Evolutionary conservation across 2,797 vertebrate species (phyloP).

Genomic region (Pristis pectinata): DNA sequence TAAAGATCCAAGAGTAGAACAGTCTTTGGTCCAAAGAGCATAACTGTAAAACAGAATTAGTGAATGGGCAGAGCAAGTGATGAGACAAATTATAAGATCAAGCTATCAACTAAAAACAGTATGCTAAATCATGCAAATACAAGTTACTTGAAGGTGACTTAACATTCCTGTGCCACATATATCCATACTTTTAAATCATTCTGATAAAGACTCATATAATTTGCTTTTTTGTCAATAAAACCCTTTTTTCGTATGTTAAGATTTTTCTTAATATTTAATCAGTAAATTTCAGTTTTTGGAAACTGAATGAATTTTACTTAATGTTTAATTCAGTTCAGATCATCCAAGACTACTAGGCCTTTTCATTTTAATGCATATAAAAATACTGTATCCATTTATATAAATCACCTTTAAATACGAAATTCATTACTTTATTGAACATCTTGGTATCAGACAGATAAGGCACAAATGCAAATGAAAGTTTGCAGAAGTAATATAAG

Average conservation of each 20-base stretch:
- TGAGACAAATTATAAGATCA: background rate
- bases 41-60: background rate
- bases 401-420: slow-evolving; percentile 23
- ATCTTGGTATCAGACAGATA: background rate
- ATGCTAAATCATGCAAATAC: background rate
- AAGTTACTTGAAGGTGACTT: slow-evolving; percentile 18
- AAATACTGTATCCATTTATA: background rate
- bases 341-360: background rate
- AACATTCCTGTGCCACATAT: background rate
- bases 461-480: background rate
- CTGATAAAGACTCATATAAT: background rate
- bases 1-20: background rate
- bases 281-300: slow-evolving; percentile 3
- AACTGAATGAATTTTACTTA: background rate
- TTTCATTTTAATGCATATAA: background rate
- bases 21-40: slow-evolving; percentile 1
- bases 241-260: background rate
- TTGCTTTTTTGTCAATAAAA: background rate
- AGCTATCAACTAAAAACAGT: background rate
- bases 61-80: background rate
- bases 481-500: background rate
- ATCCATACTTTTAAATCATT: background rate
- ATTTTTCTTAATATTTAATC: background rate
- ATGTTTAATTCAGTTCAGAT: background rate
- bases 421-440: background rate